Base-by-base conservation (phyloP, 2,888 invertebrate species). In the Abrostola triplasia region DNA sequence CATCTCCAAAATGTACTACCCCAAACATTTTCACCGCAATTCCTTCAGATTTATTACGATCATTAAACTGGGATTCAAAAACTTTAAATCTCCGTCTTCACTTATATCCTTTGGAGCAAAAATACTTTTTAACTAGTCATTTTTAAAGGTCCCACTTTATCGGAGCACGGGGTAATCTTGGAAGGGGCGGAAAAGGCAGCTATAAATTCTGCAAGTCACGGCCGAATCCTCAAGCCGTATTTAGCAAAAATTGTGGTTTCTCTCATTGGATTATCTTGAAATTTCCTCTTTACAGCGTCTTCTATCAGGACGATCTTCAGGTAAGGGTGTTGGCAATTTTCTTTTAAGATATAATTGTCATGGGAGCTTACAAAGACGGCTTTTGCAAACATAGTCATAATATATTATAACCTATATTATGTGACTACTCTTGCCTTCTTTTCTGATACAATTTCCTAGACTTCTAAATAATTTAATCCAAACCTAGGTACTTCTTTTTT, bases 181-280 rank as follows among this genome's bases (percentile, higher is more conserved):
- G 79, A 67, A 66, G 64, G 53, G 65, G 68, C 72, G 77, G 84
- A 81, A 85, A 86, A 77, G 71, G 67, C 57, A 51, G 56, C 65
- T 62, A 84, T 87, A 82, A 87, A 85, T 87, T 85, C 72, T 77
- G 67, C 48, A 47, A 70, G 62, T 53, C 64, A 49, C 64, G 51
- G 59, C 57, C 52, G 8, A 54, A 70, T 63, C 58, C 65, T 5
- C 57, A 48, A 54, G 59, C 51, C 37, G 60, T 65, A 36, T 75
- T 70, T 60, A 44, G 51, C 51, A 38, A 75, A 59, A 59, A 51
- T 47, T 51, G 44, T 9, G 64, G 41, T 42, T 44, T 57, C 49
- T n/a, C 69, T 71, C 55, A 74, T 69, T 54, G 47, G 59, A 44
- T 64, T 64, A 70, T 70, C 71, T 60, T n/a, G 40, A 24, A 10